Conservation (phyloP, 2,797 vertebrate genomes). For the Carduelis carduelis region DNA sequence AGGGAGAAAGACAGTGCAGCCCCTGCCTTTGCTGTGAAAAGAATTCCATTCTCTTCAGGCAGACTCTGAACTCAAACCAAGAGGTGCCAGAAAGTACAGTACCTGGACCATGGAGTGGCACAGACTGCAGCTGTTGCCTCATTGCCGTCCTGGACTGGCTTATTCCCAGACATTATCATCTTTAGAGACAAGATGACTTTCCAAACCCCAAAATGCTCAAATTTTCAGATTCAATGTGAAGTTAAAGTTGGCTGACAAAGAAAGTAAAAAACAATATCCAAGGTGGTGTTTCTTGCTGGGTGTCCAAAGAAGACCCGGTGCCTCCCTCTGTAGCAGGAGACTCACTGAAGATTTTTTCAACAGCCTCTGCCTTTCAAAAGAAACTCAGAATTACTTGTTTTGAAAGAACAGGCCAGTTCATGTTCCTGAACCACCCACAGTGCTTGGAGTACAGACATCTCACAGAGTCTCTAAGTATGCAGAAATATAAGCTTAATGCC, state of each 20-base stretch:
- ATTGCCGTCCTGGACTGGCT: background rate
- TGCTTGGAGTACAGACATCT: background rate
- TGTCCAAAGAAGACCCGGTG: background rate
- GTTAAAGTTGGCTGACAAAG: background rate
- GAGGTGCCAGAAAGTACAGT: background rate
- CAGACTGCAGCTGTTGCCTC: background rate
- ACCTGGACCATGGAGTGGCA: background rate
- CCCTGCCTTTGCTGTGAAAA: background rate
- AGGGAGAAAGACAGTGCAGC: background rate
- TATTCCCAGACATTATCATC: background rate
- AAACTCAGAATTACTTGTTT: background rate
- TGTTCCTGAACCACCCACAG: background rate
- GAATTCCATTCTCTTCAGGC: background rate
- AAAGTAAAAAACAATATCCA: background rate
- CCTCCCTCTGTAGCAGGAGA: background rate
- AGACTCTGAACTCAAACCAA: background rate
- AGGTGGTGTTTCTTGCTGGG: background rate
- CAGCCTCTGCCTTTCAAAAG: background rate
- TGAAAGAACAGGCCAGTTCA: background rate
- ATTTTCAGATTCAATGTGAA: background rate
- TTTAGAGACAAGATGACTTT: background rate
- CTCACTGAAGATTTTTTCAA: background rate
- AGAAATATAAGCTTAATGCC: background rate
- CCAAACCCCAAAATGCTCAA: background rate
- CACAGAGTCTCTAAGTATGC: background rate